Evolutionary conservation across 1,140 invertebrate species (phyloP).

Genomic region (Tachypleus tridentatus): DNA sequence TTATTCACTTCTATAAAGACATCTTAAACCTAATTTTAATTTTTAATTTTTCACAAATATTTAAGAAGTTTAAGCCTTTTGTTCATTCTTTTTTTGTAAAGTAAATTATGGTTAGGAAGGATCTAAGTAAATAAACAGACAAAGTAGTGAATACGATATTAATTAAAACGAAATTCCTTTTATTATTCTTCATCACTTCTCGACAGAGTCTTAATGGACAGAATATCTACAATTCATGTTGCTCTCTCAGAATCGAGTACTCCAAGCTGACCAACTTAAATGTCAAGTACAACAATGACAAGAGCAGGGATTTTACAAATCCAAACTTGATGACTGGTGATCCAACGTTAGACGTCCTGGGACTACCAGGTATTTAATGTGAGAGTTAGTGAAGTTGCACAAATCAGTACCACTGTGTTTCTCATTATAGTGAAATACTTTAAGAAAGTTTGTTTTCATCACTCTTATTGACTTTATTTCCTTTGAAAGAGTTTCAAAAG

Average conservation of each 20-base stretch:
- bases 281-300: slow-evolving; percentile 99
- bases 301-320: slow-evolving; percentile 97
- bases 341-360: slow-evolving; percentile 42
- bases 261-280: slow-evolving; percentile 94
- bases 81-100: too few relatives aligned
- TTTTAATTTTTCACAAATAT: too few relatives aligned
- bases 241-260: slow-evolving; percentile 98
- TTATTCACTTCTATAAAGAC: too few relatives aligned
- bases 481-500: too few relatives aligned
- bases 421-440: background rate
- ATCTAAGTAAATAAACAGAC: too few relatives aligned
- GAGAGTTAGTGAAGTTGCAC: background rate
- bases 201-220: slow-evolving; percentile 85
- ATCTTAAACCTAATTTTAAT: too few relatives aligned
- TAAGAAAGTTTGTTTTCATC: background rate
- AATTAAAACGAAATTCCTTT: too few relatives aligned
- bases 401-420: too few relatives aligned
- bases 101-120: too few relatives aligned
- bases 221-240: slow-evolving; percentile 98
- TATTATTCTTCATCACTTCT: background rate
- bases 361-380: slow-evolving; percentile 18
- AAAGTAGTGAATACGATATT: too few relatives aligned
- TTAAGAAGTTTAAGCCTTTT: too few relatives aligned
- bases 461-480: background rate
- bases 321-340: slow-evolving; percentile 91